Conservation (phyloP, 2,113 vertebrate species). For the Chloropsis cyanopogon region DNA sequence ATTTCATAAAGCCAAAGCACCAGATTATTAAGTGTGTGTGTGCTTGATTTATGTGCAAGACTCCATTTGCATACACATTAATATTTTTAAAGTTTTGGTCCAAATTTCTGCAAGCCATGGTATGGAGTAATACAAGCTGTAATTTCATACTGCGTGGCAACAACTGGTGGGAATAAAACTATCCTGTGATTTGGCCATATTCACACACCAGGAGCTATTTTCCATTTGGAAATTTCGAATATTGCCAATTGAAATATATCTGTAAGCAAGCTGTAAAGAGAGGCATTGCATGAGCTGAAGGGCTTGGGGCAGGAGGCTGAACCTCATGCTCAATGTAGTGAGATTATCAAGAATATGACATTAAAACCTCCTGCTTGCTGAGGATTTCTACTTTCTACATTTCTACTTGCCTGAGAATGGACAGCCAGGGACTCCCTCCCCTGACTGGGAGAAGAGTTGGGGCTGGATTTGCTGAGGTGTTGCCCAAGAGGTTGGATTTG, state of each 20-base stretch:
- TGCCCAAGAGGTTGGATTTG: not conserved
- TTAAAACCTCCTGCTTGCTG: not conserved
- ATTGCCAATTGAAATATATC: conserved; percentile 19
- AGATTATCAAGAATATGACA: not conserved
- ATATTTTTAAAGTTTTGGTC: conserved; percentile 47
- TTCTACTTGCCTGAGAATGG: not conserved
- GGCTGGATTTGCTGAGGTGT: not conserved
- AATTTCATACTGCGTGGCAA: conserved; percentile 21
- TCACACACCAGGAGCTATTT: conserved; percentile 52
- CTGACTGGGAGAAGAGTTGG: not conserved
- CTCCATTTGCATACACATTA: conserved; percentile 50
- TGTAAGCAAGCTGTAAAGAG: not conserved
- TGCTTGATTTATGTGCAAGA: conserved; percentile 34
- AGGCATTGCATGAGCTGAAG: not conserved
- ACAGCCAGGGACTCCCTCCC: not conserved
- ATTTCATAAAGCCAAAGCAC: conserved; percentile 43
- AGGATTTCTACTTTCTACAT: not conserved
- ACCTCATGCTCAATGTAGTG: not conserved
- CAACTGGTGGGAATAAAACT: conserved; percentile 35
- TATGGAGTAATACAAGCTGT: conserved; percentile 3
- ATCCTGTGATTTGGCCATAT: conserved; percentile 18
- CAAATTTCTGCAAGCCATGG: conserved; percentile 49
- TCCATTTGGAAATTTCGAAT: conserved; percentile 53
- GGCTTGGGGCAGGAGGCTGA: not conserved
- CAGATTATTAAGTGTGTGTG: conserved; percentile 17